phyloP scores from a whole-genome alignment of 2,888 invertebrate species.

The Cephus sareptanus region DNA sequence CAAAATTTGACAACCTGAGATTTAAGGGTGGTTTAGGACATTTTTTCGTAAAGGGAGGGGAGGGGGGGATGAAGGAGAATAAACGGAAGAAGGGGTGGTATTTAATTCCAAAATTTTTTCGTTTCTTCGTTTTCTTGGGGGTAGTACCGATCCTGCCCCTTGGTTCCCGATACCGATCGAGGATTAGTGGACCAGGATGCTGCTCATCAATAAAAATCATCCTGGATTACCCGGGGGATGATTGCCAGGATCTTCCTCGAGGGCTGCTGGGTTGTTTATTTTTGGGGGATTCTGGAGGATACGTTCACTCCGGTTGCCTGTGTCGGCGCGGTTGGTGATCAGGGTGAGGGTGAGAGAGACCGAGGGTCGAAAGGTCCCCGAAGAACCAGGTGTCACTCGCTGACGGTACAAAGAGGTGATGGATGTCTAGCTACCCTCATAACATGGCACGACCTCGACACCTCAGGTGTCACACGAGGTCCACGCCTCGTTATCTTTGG shows the following conservation, averaged over 20 bases:
- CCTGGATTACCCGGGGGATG: conserved; percentile 36
- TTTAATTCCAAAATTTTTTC: too few relatives aligned
- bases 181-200: too few relatives aligned
- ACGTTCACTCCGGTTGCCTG: conserved; percentile 13
- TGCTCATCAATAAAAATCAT: conserved; percentile 51
- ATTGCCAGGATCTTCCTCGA: conserved; percentile 34
- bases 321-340: conserved; percentile 37
- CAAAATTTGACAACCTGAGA: too few relatives aligned
- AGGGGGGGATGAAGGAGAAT: neutral
- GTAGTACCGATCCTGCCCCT: too few relatives aligned
- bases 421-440: conserved; percentile 55
- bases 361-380: conserved; percentile 24
- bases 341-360: conserved; percentile 22
- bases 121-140: too few relatives aligned
- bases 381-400: conserved; percentile 59
- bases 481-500: conserved; percentile 55
- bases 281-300: conserved; percentile 18
- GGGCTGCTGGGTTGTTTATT: conserved; percentile 44
- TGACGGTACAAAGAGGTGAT: conserved; percentile 57
- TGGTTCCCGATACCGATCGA: too few relatives aligned
- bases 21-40: neutral
- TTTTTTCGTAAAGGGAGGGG: conserved; percentile 9
- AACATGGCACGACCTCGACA: conserved; percentile 52
- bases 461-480: conserved; percentile 58
- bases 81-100: too few relatives aligned